Base-by-base conservation (phyloP, 2,113 vertebrate genomes). In the Gasterosteus aculeatus region DNA sequence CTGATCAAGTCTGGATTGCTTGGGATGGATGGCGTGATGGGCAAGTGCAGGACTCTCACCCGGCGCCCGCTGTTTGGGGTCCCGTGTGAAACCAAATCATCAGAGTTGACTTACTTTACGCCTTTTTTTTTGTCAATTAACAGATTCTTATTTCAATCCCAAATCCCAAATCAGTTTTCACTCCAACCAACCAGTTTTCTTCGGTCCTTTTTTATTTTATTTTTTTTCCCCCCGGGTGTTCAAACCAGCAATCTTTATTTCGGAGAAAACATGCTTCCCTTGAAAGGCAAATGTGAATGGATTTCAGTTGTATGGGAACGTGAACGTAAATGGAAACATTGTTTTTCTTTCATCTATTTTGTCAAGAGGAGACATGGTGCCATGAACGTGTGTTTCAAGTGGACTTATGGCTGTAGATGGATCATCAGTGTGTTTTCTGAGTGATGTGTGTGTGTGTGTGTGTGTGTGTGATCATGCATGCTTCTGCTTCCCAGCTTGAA, bases 401-500 rank as follows among this genome's bases (percentile, higher is more conserved):
- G 53, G 84, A 79, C 54, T 47, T 75, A 79, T 79, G 56, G 58
- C 58, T 68, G 61, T 39, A 58, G 59, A 44, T 78, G 44, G 42
- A 54, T 58, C 62, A 71, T 63, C 41, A 46, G 0, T 82, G 70
- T 72, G 29, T 72, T 51, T 74, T 26, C 22, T 26, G 57, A 11
- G 35, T 76, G 29, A 60, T 49, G 67, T 73, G 65, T 41, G 51
- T 35, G 44, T 64, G 51, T 33, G 74, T 66, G 63, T 79, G 75
- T 49, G 77, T 59, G 68, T 79, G 78, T 68, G 78, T 82, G 63
- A 82, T 86, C 69, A 80, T 88, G 84, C 65, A 11, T 87, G 83
- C 72, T 69, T 80, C 86, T 85, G 69, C 81, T 91, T 26, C 90
- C 76, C 89, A 85, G 90, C 84, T 77, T 72, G 88, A 77, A 73